Percentiles rank a stretch among this genome's conserved stretches.
phyloP scores from a whole-genome alignment of 92 coral and sea anemone genomes.

The Porites divaricata region DNA sequence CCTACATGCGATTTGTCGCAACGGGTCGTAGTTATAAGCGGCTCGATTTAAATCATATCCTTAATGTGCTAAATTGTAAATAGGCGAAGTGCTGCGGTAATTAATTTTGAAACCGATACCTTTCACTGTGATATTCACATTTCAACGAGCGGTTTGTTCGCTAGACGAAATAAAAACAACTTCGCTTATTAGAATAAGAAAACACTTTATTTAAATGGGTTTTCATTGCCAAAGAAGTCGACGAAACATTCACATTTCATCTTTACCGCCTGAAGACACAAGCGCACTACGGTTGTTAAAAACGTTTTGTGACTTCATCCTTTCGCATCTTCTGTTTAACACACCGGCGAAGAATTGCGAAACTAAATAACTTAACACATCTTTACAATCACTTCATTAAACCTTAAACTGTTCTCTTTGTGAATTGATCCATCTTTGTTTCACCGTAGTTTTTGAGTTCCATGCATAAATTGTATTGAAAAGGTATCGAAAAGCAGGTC shows the following conservation, averaged over 20 bases:
- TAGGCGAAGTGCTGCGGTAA: constrained; percentile 57
- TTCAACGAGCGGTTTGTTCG: constrained; percentile 42
- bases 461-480: not conserved
- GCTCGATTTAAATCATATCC: constrained; percentile 55
- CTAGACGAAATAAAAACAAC: constrained; percentile 35
- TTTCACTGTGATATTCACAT: constrained; percentile 20
- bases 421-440: constrained; percentile 41
- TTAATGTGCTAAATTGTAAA: constrained; percentile 72
- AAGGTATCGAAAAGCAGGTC: too few relatives aligned
- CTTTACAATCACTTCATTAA: constrained; percentile 70
- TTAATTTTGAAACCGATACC: constrained; percentile 65
- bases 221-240: constrained; percentile 31
- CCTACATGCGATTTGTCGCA: constrained; percentile 15
- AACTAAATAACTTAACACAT: constrained; percentile 58
- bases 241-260: constrained; percentile 22
- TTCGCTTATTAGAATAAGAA: constrained; percentile 33
- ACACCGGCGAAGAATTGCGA: constrained; percentile 44
- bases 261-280: constrained; percentile 29
- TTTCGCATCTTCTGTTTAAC: not conserved
- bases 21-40: constrained; percentile 36
- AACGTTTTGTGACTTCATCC: not conserved
- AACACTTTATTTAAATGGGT: constrained; percentile 32
- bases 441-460: not conserved
- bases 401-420: constrained; percentile 57
- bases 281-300: not conserved